Percentiles rank a stretch among this genome's conserved stretches.
These are phyloP conservation scores for Pachliopta kotzebuea DNA, from an alignment of 2,888 invertebrate species.

Conservation along the genomic window DNA sequence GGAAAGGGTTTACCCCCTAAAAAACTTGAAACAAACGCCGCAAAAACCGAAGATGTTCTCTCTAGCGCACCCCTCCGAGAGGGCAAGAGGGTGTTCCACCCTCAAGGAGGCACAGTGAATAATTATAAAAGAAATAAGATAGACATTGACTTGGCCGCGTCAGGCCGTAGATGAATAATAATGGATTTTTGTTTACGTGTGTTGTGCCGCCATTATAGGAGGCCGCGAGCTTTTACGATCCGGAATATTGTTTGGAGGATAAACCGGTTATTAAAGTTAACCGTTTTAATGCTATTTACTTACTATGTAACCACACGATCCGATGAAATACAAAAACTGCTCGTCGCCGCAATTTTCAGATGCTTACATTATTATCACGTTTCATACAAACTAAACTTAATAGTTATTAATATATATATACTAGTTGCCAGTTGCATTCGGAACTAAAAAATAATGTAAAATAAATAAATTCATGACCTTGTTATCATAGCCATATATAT, in stretches of 20 bases:
- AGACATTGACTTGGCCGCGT: slow-evolving; percentile 78
- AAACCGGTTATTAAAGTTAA: slow-evolving; percentile 54
- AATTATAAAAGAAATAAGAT: slow-evolving; percentile 81
- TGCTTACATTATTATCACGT: neutral
- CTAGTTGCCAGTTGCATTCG: too few relatives aligned
- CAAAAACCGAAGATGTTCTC: slow-evolving; percentile 79
- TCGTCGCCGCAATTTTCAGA: slow-evolving; percentile 20
- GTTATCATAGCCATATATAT: too few relatives aligned
- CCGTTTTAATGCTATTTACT: slow-evolving; percentile 29
- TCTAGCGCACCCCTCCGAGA: slow-evolving; percentile 54
- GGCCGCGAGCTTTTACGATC: slow-evolving; percentile 54
- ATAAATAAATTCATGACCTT: too few relatives aligned
- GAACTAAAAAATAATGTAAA: too few relatives aligned
- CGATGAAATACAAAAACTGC: slow-evolving; percentile 16
- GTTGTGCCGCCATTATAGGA: slow-evolving; percentile 57
- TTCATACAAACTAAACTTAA: neutral
- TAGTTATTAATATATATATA: neutral
- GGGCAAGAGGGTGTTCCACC: slow-evolving; percentile 43
- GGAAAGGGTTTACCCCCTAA: slow-evolving; percentile 80
- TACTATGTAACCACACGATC: slow-evolving; percentile 25
- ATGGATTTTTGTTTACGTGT: slow-evolving; percentile 76
- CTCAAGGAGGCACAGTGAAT: slow-evolving; percentile 68
- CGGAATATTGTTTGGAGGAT: slow-evolving; percentile 54
- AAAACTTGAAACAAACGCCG: slow-evolving; percentile 80
- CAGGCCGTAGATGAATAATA: slow-evolving; percentile 77